Evolutionary conservation across 2,888 invertebrate species (phyloP).

Genomic region (Athripsodes cinereus): DNA sequence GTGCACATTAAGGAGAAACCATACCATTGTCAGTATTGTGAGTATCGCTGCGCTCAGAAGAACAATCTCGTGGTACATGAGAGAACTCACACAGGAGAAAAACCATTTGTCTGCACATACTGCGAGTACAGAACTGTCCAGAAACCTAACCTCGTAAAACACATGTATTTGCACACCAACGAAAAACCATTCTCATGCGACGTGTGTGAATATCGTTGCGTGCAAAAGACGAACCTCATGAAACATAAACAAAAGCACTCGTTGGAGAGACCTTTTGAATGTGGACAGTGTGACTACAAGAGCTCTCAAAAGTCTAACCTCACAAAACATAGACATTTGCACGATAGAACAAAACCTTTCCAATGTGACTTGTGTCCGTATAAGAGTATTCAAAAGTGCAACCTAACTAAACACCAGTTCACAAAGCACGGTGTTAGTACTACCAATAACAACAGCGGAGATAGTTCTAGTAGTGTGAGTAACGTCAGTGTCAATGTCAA

Average conservation of each 20-base stretch:
- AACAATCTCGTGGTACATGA: slow-evolving; percentile 49
- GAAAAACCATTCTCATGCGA: slow-evolving; percentile 49
- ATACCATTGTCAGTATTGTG: slow-evolving; percentile 46
- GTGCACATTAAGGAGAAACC: slow-evolving; percentile 51
- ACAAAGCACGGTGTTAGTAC: slow-evolving; percentile 36
- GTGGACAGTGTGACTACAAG: slow-evolving; percentile 31
- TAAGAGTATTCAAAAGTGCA: slow-evolving; percentile 44
- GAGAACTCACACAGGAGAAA: slow-evolving; percentile 47
- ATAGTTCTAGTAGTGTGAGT: slow-evolving; percentile 1
- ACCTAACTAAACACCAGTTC: slow-evolving; percentile 45
- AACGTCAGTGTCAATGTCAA: slow-evolving; percentile 1
- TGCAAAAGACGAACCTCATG: slow-evolving; percentile 47
- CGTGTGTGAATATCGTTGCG: slow-evolving; percentile 44
- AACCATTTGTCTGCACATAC: slow-evolving; percentile 46
- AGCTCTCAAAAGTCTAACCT: slow-evolving; percentile 32
- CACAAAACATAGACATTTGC: slow-evolving; percentile 40
- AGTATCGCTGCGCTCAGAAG: slow-evolving; percentile 47
- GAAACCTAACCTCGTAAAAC: slow-evolving; percentile 48
- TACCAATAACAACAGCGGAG: background rate
- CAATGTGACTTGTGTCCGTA: slow-evolving; percentile 43
- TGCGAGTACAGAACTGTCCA: slow-evolving; percentile 48
- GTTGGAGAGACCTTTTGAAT: slow-evolving; percentile 40
- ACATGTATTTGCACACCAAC: slow-evolving; percentile 49
- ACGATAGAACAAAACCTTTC: slow-evolving; percentile 39
- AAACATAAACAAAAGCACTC: slow-evolving; percentile 47